Evolutionary conservation across 2,888 invertebrate genomes (phyloP), one percentile per base, ranked within the genome.

Genomic region (Philereme transversata): DNA sequence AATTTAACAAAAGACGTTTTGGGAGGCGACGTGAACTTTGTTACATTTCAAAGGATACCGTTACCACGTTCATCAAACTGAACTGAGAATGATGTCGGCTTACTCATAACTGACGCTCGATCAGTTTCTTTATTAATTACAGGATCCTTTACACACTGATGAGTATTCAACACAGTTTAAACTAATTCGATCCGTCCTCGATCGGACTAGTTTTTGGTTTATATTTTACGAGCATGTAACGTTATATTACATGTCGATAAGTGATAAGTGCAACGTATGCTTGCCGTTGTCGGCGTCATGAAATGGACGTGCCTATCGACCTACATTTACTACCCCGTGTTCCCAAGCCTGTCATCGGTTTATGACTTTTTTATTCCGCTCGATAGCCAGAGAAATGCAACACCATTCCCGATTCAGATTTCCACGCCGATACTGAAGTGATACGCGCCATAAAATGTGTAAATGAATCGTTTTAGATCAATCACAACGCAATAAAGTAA

Each of bases 321-420:
- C 84, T 81, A 83, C 83, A 83, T 86, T 22, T 83, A 83, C 86
- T 71, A 79, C 78, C 82, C 85, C 74, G 80, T 86, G 82, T 91
- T 91, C 90, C 88, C 91, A 89, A 87, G 88, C 88, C 76, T 84
- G 89, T 85, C 87, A 86, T 85, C 81, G 79, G 82, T 90, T 90
- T 90, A 91, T 87, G 84, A 86, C 89, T 87, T 89, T 91, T 90
- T 91, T 90, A 91, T 91, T 88, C 82, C 83, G 81, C 81, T 82
- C 84, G 83, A 84, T 87, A 81, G 81, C 79, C 72, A 76, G 78
- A 86, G 88, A 89, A 88, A 90, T 85, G 88, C 87, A 88, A 88
- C 79, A 88, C 86, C 85, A 84, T 81, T 83, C 84, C 83, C 79
- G 79, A 84, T 88, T 85, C 83, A 78, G 79, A 84, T 88, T 85